Base-by-base conservation (phyloP, 2,113 vertebrate genomes). In the Actenoides hombroni region DNA sequence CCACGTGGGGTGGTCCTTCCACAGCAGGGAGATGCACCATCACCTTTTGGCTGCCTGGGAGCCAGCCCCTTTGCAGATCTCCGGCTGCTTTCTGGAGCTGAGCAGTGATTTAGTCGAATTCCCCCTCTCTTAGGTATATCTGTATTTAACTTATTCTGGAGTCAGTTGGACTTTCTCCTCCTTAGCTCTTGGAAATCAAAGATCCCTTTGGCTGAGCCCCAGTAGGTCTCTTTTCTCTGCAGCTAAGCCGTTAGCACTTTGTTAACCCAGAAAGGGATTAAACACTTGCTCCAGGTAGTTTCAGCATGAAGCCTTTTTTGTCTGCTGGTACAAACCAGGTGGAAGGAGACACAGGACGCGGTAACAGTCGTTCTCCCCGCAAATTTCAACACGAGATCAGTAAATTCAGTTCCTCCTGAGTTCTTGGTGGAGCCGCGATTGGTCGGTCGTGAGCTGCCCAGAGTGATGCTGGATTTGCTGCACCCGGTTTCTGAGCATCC, bases 391-490 rank as follows among this genome's bases (percentile, higher is more conserved):
- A 1, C 0, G 17, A 49, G 64, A 23, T 1, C 19, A 57, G 57
- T 18, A 71, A 57, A 73, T 7, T 23, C 59, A 8, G 10, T 29
- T 46, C 59, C 31, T 44, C 13, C 56, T 24, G 23, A 25, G 24
- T 51, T 51, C 48, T 11, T 17, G 40, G 2, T 1, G 1, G 63
- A 29, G 37, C 1, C 11, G 21, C 35, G 31, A 35, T 42, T 5
- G 4, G 10, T 4, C 1, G 1, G 23, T 25, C 46, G 3, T 5
- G 28, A 31, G 15, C 21, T 5, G 4, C 49, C 40, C 28, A 7
- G 26, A 16, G 56, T 3, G 64, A 21, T 8, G 49, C 65, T n/a
- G 51, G 44, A 5, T 46, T 59, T 29, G 13, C 14, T 16, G 40
- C 23, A 3, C 7, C 42, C 23, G 57, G 24, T n/a, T 51, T 65